phyloP scores from a whole-genome alignment of 2,888 invertebrate species.

The Synanthedon tipuliformis region DNA sequence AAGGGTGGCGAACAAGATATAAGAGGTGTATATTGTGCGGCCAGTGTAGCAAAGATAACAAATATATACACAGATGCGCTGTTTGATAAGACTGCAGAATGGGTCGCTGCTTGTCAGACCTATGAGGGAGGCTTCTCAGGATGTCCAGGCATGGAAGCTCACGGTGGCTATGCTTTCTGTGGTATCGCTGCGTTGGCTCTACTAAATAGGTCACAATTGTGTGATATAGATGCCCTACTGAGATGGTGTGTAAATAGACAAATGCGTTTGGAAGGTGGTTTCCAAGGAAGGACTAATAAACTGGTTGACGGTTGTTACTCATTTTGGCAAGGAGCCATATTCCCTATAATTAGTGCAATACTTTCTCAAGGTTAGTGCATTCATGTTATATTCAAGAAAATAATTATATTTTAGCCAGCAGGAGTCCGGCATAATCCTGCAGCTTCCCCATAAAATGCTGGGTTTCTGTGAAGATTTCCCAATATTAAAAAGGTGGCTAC shows the following conservation, averaged over 20 bases:
- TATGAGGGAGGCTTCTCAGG: constrained; percentile 99
- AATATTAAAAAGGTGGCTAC: no score
- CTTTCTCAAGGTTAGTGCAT: constrained; percentile 61
- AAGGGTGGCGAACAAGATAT: constrained; percentile 94
- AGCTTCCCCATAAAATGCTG: no score
- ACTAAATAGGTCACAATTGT: constrained; percentile 79
- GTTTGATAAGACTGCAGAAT: constrained; percentile 88
- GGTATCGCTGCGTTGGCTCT: constrained; percentile 91
- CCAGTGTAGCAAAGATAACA: constrained; percentile 88
- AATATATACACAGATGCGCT: constrained; percentile 81
- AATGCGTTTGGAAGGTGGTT: constrained; percentile 95
- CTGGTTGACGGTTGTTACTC: constrained; percentile 99
- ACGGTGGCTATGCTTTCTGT: constrained; percentile 99
- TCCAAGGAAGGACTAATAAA: constrained; percentile 97
- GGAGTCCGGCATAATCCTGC: no score
- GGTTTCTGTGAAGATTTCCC: no score
- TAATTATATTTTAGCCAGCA: no score
- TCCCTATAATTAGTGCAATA: constrained; percentile 87
- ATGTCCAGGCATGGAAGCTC: constrained; percentile 90
- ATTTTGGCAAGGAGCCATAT: constrained; percentile 97
- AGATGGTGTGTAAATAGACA: constrained; percentile 92
- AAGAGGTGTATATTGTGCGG: constrained; percentile 96
- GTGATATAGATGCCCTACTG: constrained; percentile 80
- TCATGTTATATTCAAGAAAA: not conserved
- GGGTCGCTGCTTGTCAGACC: constrained; percentile 96